phyloP scores from a whole-genome alignment of 2,888 invertebrate genomes.

The Branchellion lobata region DNA sequence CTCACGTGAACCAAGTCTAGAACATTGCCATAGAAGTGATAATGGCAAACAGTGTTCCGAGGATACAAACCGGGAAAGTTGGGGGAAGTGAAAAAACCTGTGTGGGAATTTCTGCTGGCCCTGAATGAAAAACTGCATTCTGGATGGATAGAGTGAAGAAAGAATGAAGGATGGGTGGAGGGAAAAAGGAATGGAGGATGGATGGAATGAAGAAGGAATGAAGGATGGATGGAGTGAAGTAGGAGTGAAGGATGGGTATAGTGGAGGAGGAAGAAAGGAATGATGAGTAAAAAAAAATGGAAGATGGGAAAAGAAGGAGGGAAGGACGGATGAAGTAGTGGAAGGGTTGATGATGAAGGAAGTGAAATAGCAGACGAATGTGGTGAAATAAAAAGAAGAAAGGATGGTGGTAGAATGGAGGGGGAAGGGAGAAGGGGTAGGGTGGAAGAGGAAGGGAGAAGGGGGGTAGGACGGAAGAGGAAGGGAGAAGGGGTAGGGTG shows the following conservation, averaged over 20 bases:
- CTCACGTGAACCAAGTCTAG: conserved; percentile 81
- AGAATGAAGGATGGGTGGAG: not conserved
- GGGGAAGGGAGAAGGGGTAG: too few species aligned
- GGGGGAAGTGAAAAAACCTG: conserved; percentile 78
- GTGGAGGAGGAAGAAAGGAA: too few species aligned
- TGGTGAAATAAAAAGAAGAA: not conserved
- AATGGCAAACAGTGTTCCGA: conserved; percentile 78
- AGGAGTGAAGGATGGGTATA: too few species aligned
- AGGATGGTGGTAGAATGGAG: too few species aligned
- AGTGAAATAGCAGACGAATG: not conserved
- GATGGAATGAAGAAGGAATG: too few species aligned
- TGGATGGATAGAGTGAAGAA: not conserved
- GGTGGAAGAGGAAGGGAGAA: too few species aligned
- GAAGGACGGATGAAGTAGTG: not conserved
- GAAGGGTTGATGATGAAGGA: not conserved
- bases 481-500: too few species aligned
- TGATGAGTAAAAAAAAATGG: too few species aligned
- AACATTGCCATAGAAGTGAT: conserved; percentile 79
- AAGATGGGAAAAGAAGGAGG: too few species aligned
- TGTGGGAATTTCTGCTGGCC: conserved; percentile 52
- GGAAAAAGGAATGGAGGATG: too few species aligned
- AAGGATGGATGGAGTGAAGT: too few species aligned
- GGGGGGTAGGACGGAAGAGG: too few species aligned
- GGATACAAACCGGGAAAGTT: conserved; percentile 81
- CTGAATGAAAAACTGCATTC: conserved; percentile 71